These are phyloP conservation scores for Drosophila bocki DNA, from an alignment of 1,140 invertebrate species.

Conservation along the genomic window DNA sequence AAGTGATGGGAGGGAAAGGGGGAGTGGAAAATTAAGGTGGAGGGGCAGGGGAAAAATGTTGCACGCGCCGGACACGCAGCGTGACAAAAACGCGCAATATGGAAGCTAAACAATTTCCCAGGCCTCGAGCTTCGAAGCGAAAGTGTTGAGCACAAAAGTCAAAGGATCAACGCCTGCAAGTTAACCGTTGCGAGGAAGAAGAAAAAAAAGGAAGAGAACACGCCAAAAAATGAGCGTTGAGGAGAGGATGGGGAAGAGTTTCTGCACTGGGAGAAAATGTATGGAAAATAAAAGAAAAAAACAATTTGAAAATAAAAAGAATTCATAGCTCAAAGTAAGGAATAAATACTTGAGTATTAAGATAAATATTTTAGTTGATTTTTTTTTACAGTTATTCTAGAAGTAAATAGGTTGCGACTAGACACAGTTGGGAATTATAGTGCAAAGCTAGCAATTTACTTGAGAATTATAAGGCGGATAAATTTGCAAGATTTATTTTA, in stretches of 20 bases:
- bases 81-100: constrained; percentile 71
- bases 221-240: constrained; percentile 29
- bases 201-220: constrained; percentile 19
- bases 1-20: background rate
- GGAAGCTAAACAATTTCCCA: constrained; percentile 74
- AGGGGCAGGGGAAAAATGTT: background rate
- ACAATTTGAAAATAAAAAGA: background rate
- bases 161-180: constrained; percentile 80
- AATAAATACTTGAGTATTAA: too few species aligned
- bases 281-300: background rate
- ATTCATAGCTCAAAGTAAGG: too few species aligned
- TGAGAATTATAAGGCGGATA: background rate
- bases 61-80: constrained; percentile 75
- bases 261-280: constrained; percentile 6
- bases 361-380: too few species aligned
- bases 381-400: too few species aligned
- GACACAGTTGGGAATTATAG: too few species aligned
- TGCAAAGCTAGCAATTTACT: too few species aligned
- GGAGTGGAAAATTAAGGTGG: constrained; percentile 3
- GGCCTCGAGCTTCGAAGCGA: constrained; percentile 42
- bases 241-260: constrained; percentile 3
- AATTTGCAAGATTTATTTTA: background rate
- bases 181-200: constrained; percentile 47
- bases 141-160: constrained; percentile 80
- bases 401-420: too few species aligned